Conservation (phyloP, 2,888 invertebrate genomes). For the Lysandra bellargus region DNA sequence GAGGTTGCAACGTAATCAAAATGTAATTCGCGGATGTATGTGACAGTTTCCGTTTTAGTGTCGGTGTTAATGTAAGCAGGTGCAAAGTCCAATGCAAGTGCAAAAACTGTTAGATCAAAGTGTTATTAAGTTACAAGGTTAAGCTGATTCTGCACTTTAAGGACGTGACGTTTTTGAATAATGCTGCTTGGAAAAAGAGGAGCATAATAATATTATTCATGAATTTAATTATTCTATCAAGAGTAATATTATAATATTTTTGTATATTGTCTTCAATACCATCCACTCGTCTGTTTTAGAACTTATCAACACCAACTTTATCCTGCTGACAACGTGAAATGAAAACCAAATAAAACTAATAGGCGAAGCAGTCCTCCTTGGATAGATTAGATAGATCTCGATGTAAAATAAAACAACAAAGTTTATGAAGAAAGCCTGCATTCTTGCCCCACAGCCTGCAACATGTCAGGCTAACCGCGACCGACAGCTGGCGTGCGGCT, state of each 20-base stretch:
- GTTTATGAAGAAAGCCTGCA: background rate
- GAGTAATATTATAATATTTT: no score
- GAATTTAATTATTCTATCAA: no score
- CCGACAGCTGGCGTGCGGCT: background rate
- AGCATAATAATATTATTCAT: background rate
- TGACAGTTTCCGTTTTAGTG: constrained; percentile 1
- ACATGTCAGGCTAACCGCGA: constrained; percentile 1
- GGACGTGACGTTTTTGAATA: background rate
- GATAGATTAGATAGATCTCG: no score
- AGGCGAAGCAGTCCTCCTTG: no score
- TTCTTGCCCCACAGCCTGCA: background rate
- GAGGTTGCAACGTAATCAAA: background rate
- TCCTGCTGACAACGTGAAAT: no score
- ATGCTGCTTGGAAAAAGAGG: background rate
- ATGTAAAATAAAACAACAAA: background rate
- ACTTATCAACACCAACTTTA: no score
- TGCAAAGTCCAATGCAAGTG: constrained; percentile 24
- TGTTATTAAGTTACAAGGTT: constrained; percentile 18
- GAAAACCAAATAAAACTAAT: no score
- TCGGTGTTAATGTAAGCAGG: constrained; percentile 22
- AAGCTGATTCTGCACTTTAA: background rate
- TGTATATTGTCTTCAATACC: no score
- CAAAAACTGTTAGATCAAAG: background rate
- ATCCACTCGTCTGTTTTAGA: no score
- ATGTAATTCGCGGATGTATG: constrained; percentile 2